These are phyloP conservation scores for Drosophila suboccidentalis DNA, from an alignment of 2,888 invertebrate species.

Conservation along the genomic window DNA sequence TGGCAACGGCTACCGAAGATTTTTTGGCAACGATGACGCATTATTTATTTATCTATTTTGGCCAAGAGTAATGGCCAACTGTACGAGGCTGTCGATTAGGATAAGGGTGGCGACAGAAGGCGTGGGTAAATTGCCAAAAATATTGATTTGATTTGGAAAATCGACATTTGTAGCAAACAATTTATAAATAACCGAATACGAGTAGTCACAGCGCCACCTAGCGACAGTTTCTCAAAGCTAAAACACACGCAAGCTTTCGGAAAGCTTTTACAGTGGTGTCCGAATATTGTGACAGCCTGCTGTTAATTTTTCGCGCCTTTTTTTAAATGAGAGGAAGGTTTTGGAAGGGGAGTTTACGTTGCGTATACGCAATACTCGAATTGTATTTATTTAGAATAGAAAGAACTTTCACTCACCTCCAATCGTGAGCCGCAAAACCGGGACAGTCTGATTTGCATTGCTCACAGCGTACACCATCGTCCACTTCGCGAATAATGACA, in stretches of 20 bases:
- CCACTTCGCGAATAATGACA: constrained; percentile 94
- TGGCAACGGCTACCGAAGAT: constrained; percentile 32
- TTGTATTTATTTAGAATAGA: not conserved
- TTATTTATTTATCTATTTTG: constrained; percentile 54
- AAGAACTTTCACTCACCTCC: constrained; percentile 91
- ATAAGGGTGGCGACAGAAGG: constrained; percentile 1
- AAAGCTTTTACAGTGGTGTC: constrained; percentile 63
- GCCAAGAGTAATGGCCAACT: constrained; percentile 10
- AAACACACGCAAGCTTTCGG: constrained; percentile 36
- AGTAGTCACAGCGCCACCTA: constrained; percentile 41
- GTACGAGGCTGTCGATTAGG: not conserved
- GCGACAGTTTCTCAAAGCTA: not conserved
- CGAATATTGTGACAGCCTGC: constrained; percentile 15
- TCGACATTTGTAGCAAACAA: not conserved
- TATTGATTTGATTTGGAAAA: constrained; percentile 30
- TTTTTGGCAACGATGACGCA: constrained; percentile 59
- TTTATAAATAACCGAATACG: constrained; percentile 2
- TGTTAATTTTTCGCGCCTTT: not conserved
- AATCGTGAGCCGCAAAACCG: constrained; percentile 93
- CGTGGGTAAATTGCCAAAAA: constrained; percentile 10
- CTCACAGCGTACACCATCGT: constrained; percentile 92
- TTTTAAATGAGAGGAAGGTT: not conserved
- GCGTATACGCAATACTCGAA: constrained; percentile 5
- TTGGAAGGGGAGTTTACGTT: not conserved
- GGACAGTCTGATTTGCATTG: constrained; percentile 93